Evolutionary conservation across 2,888 invertebrate genomes (phyloP).

Genomic region (Himalopsyche tibetana): DNA sequence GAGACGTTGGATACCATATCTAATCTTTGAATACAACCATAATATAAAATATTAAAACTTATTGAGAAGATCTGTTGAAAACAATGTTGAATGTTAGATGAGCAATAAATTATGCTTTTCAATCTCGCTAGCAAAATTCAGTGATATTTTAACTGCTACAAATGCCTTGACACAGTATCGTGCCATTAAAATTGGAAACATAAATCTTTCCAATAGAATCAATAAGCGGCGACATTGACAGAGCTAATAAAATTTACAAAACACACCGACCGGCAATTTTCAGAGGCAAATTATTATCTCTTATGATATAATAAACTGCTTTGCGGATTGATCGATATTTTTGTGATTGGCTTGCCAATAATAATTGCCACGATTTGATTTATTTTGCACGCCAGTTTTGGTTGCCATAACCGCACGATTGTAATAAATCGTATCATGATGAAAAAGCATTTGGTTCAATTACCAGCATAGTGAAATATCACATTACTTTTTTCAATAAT

Average conservation of each 20-base stretch:
- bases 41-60: no score
- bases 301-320: conserved; percentile 9
- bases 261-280: conserved; percentile 25
- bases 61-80: not conserved
- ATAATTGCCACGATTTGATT: not conserved
- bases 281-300: conserved; percentile 15
- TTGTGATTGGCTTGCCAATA: not conserved
- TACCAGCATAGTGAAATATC: no score
- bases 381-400: not conserved
- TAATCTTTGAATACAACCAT: no score
- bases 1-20: no score
- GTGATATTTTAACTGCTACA: conserved; percentile 53
- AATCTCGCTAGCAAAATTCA: conserved; percentile 48
- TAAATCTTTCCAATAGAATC: conserved; percentile 59
- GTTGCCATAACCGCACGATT: not conserved
- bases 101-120: conserved; percentile 2
- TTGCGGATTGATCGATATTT: conserved; percentile 11
- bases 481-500: no score
- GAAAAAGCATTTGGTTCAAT: no score
- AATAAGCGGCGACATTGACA: conserved; percentile 55
- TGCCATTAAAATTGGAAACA: conserved; percentile 47
- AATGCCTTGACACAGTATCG: conserved; percentile 59
- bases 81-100: not conserved
- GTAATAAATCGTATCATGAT: no score
- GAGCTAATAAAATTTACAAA: conserved; percentile 55